phyloP scores from a whole-genome alignment of 2,888 invertebrate species.

The Cephus spinipes region DNA sequence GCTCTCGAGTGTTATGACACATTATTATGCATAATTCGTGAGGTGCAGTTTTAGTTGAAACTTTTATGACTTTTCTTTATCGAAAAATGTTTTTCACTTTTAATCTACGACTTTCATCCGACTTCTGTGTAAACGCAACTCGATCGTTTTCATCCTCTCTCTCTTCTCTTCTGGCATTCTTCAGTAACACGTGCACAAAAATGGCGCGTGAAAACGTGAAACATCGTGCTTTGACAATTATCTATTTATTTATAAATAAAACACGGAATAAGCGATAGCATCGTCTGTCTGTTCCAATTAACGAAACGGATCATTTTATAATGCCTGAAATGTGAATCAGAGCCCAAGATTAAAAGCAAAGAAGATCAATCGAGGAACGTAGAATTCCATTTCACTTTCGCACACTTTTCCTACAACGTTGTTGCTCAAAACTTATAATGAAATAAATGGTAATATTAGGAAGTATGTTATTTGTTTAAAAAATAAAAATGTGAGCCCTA shows the following conservation, averaged over 20 bases:
- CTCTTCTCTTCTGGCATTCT: not conserved
- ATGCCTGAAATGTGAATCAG: not conserved
- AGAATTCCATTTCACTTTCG: not conserved
- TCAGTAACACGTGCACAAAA: not conserved
- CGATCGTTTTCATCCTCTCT: not conserved
- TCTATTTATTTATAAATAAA: not conserved
- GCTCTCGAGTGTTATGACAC: not conserved
- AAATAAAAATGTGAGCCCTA: not conserved
- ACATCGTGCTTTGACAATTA: not conserved
- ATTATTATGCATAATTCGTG: not conserved
- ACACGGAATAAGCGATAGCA: not conserved
- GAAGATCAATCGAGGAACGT: not conserved
- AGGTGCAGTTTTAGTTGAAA: not conserved
- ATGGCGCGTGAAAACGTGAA: not conserved
- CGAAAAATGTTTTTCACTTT: not conserved
- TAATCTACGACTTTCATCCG: not conserved
- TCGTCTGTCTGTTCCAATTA: not conserved
- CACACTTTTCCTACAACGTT: conserved; percentile 39
- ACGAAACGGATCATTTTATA: not conserved
- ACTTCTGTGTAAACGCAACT: not conserved
- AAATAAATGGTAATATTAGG: conserved; percentile 34
- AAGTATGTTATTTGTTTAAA: conserved; percentile 18
- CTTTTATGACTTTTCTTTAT: not conserved
- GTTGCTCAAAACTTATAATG: conserved; percentile 53
- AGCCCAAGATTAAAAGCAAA: not conserved